A percentile compares a stretch with the other conserved stretches of the same genome.
These are phyloP conservation scores for Hemicordylus capensis DNA, from an alignment of 2,113 vertebrate genomes.

Conservation along the genomic window DNA sequence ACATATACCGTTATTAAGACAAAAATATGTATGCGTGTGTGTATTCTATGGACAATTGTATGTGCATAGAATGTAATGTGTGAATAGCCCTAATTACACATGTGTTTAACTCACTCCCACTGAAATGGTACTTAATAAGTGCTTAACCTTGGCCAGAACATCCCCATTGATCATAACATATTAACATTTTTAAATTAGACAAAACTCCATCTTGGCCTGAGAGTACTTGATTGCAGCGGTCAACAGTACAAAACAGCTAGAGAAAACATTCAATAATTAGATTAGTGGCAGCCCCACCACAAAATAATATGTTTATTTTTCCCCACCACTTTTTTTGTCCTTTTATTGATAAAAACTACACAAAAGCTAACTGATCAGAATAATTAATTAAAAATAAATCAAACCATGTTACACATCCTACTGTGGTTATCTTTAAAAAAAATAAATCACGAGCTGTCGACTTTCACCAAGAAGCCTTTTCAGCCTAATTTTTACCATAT, in stretches of 20 bases:
- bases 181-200: not conserved
- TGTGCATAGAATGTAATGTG: no score
- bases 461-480: constrained; percentile 49
- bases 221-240: not conserved
- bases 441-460: constrained; percentile 58
- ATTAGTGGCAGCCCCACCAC: constrained; percentile 71
- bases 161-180: accelerated
- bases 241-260: not conserved
- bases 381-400: constrained; percentile 75
- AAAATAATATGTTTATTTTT: constrained; percentile 80
- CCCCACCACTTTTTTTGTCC: constrained; percentile 65
- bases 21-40: no score
- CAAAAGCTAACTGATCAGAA: constrained; percentile 79
- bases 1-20: no score
- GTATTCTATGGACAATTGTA: no score
- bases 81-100: not conserved
- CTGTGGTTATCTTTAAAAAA: constrained; percentile 66
- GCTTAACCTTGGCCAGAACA: not conserved
- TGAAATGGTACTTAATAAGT: not conserved
- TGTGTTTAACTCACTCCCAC: not conserved
- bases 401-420: constrained; percentile 71
- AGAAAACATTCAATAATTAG: constrained; percentile 66
- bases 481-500: constrained; percentile 10
- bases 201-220: not conserved
- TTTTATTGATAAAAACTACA: constrained; percentile 87